Percentiles rank a stretch among this genome's conserved stretches.
phyloP scores from a whole-genome alignment of 2,888 invertebrate genomes.

The Lycophotia porphyrea region DNA sequence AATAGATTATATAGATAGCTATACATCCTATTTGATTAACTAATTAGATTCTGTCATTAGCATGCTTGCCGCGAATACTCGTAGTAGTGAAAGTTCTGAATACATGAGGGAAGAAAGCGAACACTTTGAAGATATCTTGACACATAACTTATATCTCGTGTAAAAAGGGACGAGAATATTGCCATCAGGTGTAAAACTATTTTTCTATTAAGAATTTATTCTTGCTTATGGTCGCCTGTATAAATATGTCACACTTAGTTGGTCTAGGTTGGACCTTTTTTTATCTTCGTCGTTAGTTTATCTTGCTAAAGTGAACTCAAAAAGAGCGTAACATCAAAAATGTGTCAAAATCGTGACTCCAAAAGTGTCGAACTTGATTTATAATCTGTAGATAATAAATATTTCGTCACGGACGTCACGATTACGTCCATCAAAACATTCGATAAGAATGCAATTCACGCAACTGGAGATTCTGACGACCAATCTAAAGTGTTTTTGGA shows the following conservation, averaged over 20 bases:
- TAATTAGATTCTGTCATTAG: slow-evolving; percentile 41
- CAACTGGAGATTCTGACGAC: slow-evolving; percentile 10
- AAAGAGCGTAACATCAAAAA: neutral
- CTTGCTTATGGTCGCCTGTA: too few relatives aligned
- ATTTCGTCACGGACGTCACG: slow-evolving; percentile 37
- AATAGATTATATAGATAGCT: neutral
- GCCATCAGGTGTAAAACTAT: too few relatives aligned
- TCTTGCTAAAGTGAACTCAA: neutral
- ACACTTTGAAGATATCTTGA: slow-evolving; percentile 2
- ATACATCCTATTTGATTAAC: slow-evolving; percentile 33
- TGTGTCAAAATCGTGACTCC: slow-evolving; percentile 41
- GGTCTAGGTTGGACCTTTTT: too few relatives aligned
- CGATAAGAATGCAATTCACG: slow-evolving; percentile 28
- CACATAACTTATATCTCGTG: too few relatives aligned
- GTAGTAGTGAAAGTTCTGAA: slow-evolving; percentile 36
- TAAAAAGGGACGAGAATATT: too few relatives aligned
- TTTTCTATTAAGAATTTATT: too few relatives aligned
- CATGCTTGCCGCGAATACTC: slow-evolving; percentile 11
- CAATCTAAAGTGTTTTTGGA: neutral
- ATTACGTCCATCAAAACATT: slow-evolving; percentile 22
- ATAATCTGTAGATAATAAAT: slow-evolving; percentile 7
- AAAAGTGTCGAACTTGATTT: slow-evolving; percentile 26
- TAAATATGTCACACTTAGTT: too few relatives aligned
- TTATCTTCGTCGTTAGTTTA: too few relatives aligned
- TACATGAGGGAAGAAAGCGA: slow-evolving; percentile 17